These are phyloP conservation scores for Temnopleurus reevesii DNA, from an alignment of 53 echinoderm and acorn worm genomes.

Conservation along the genomic window DNA sequence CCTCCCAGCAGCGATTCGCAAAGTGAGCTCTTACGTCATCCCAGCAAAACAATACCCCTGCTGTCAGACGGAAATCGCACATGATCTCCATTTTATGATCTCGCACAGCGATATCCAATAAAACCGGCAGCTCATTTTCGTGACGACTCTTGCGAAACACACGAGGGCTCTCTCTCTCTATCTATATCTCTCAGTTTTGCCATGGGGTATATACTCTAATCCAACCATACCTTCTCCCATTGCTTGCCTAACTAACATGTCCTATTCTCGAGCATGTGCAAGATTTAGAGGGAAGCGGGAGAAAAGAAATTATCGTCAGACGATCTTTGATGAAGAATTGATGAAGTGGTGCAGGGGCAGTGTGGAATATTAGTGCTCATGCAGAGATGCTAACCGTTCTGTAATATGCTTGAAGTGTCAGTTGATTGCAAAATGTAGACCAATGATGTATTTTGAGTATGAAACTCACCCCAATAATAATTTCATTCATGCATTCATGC, in stretches of 20 bases:
- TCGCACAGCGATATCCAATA: constrained; percentile 27
- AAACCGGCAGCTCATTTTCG: constrained; percentile 32
- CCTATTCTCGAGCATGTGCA: neutral
- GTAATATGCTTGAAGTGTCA: no score
- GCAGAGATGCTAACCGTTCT: no score
- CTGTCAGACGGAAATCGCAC: neutral
- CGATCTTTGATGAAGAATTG: neutral
- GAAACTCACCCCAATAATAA: no score
- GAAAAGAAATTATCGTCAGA: neutral
- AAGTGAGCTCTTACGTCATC: neutral
- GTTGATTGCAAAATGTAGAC: no score
- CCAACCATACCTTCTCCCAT: neutral
- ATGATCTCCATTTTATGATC: constrained; percentile 14
- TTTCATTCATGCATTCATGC: no score
- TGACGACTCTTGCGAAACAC: neutral
- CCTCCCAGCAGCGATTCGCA: neutral
- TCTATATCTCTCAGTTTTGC: no score
- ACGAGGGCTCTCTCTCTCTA: neutral
- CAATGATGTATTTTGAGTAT: no score
- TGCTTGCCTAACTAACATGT: neutral
- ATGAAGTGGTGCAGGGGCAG: neutral
- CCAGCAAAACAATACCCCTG: neutral
- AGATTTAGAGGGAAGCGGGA: neutral
- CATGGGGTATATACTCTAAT: neutral
- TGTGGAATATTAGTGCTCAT: no score